Evolutionary conservation across 2,797 vertebrate species (phyloP).

Genomic region (Euphonia xanthogaster): DNA sequence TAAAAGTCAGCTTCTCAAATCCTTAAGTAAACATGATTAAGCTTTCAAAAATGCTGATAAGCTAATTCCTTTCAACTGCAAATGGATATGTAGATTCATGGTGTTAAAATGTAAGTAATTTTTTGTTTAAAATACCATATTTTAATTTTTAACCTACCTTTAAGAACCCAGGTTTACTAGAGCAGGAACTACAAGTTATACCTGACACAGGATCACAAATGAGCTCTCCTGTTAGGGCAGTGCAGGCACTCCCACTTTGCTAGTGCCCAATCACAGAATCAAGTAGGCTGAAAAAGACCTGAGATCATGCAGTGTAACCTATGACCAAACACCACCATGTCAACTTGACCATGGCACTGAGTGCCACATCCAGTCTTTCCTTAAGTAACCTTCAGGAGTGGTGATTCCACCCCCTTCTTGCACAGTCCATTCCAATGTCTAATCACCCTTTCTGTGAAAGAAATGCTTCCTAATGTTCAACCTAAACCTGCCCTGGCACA

Average conservation of each 20-base stretch:
- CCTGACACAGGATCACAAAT: neutral
- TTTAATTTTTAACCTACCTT: neutral
- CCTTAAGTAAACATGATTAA: neutral
- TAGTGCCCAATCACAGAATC: neutral
- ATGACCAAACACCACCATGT: neutral
- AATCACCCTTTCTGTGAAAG: neutral
- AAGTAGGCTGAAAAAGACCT: neutral
- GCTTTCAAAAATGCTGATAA: neutral
- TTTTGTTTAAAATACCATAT: neutral
- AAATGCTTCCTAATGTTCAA: neutral
- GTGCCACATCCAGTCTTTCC: neutral
- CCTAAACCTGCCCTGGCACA: neutral
- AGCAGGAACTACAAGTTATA: neutral
- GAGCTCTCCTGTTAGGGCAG: neutral
- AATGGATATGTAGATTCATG: neutral
- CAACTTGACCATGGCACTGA: neutral
- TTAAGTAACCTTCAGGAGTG: neutral
- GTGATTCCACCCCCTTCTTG: neutral
- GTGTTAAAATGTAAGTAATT: neutral
- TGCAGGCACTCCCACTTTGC: neutral
- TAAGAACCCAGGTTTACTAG: neutral
- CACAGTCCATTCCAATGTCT: neutral
- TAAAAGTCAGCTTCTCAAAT: neutral
- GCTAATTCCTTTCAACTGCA: neutral
- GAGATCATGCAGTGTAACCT: neutral